Conservation (phyloP, 2,113 vertebrate species). For the Alaudala cheleensis region DNA sequence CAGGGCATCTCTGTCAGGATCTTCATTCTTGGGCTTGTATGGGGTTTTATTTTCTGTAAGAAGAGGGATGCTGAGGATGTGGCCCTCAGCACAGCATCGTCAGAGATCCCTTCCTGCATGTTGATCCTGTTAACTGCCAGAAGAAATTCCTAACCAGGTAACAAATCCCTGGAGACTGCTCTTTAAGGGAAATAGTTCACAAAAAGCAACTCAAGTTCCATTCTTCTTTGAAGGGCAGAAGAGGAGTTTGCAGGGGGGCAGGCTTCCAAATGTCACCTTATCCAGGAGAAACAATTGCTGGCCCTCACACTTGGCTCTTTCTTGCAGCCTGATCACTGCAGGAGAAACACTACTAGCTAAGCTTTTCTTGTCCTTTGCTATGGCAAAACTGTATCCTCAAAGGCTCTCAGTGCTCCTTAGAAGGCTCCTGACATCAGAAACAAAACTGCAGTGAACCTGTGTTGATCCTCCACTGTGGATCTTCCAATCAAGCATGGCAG, state of each 20-base stretch:
- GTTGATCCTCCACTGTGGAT: fast-evolving
- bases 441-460: not conserved
- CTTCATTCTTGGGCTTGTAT: not conserved
- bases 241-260: not conserved
- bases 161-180: not conserved
- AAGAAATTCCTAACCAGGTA: not conserved
- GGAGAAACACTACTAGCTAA: not conserved
- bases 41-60: not conserved
- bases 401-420: not conserved
- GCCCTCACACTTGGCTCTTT: not conserved
- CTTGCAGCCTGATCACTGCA: not conserved
- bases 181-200: not conserved
- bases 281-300: not conserved
- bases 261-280: not conserved
- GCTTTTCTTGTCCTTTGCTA: not conserved
- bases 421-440: not conserved
- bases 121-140: not conserved
- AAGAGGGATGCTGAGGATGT: not conserved
- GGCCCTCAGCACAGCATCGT: not conserved
- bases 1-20: not conserved
- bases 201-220: not conserved
- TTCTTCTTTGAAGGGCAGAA: not conserved
- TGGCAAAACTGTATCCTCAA: not conserved
- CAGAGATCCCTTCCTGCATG: fast-evolving
- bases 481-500: not conserved